phyloP scores from a whole-genome alignment of 2,113 vertebrate genomes.

The Lathamus discolor region DNA sequence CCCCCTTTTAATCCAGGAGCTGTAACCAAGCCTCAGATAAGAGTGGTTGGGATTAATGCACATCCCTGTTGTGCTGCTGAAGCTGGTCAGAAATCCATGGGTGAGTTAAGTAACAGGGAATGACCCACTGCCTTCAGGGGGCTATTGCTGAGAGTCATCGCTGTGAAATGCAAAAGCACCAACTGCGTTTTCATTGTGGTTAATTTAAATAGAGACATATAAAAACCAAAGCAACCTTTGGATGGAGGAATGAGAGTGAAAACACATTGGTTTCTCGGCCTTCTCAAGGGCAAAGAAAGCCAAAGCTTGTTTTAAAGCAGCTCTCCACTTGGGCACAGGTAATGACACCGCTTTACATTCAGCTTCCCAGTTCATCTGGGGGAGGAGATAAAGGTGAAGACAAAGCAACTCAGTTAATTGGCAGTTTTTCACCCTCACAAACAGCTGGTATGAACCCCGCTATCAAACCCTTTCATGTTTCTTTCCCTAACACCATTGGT shows the following conservation, averaged over 20 bases:
- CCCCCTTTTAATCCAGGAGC: neutral
- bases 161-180: neutral
- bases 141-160: neutral
- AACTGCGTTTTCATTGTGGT: neutral
- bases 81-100: neutral
- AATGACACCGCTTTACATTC: neutral
- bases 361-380: neutral
- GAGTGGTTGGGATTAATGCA: neutral
- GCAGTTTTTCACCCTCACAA: neutral
- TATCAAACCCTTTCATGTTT: neutral
- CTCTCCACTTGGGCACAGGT: neutral
- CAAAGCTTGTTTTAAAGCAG: neutral
- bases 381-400: neutral
- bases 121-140: neutral
- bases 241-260: neutral
- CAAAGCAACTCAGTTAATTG: neutral
- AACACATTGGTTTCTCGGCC: neutral
- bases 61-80: neutral
- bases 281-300: neutral
- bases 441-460: neutral
- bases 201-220: slow-evolving; percentile 3
- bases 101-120: neutral
- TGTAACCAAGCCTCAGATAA: neutral
- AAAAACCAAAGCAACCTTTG: neutral
- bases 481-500: neutral